A percentile compares a stretch with the other conserved stretches of the same genome.
These are phyloP conservation scores for Apolygus lucorum DNA, from an alignment of 1,140 invertebrate genomes.

Conservation along the genomic window DNA sequence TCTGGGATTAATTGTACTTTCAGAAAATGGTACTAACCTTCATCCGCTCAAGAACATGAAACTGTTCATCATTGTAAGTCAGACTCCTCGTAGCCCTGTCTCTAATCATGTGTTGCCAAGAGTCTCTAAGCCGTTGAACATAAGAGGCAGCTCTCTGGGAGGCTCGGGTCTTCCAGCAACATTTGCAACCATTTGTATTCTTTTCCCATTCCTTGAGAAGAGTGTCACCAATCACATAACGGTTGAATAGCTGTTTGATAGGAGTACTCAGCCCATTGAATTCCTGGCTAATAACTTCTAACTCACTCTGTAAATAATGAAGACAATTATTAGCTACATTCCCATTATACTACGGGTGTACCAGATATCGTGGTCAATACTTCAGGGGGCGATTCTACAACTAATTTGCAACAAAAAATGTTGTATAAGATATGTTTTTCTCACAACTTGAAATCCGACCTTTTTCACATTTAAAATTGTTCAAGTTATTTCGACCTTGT, in stretches of 20 bases:
- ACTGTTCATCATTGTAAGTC: conserved; percentile 88
- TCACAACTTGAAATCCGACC: no score
- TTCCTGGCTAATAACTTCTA: conserved; percentile 42
- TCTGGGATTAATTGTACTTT: no score
- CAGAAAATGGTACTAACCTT: no score
- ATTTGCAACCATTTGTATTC: conserved; percentile 54
- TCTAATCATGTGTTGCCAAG: conserved; percentile 82
- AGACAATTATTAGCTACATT: no score
- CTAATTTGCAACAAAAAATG: no score
- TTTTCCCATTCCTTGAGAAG: conserved; percentile 62
- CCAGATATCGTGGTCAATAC: no score
- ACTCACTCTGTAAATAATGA: no score
- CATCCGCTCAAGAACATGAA: conserved; percentile 78
- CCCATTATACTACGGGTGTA: no score
- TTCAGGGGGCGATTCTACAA: no score
- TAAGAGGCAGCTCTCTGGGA: conserved; percentile 62
- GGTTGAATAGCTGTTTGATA: conserved; percentile 49
- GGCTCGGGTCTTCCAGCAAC: conserved; percentile 55
- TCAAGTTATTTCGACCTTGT: no score
- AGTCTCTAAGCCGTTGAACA: conserved; percentile 70
- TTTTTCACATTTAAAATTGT: no score
- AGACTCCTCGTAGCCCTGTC: conserved; percentile 74
- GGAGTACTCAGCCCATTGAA: conserved; percentile 42
- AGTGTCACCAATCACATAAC: conserved; percentile 47
- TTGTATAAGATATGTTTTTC: no score